Evolutionary conservation across 2,113 vertebrate genomes (phyloP).

Genomic region (Syngnathus typhle): DNA sequence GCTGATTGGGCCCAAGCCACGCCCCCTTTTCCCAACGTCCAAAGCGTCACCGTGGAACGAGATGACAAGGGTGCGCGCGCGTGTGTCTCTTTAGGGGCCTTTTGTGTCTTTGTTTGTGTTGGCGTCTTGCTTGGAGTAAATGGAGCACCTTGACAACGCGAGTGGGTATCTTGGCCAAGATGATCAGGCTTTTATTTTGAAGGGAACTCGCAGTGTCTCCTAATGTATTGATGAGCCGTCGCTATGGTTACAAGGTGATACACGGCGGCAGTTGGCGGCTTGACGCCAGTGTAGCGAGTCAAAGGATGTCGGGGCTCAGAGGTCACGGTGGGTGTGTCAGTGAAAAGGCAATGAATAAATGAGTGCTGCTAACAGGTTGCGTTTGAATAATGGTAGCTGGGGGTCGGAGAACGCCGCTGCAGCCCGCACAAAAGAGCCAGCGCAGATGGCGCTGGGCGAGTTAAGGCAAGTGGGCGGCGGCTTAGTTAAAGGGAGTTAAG

Average conservation of each 20-base stretch:
- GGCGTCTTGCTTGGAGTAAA: too few relatives aligned
- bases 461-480: not conserved
- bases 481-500: constrained; percentile 7
- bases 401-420: not conserved
- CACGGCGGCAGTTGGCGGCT: not conserved
- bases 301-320: constrained; percentile 10
- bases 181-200: not conserved
- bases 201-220: not conserved
- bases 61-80: too few relatives aligned
- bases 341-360: constrained; percentile 10
- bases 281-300: not conserved
- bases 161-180: not conserved
- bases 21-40: too few relatives aligned
- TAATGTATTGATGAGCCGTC: not conserved
- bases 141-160: too few relatives aligned
- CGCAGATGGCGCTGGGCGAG: constrained; percentile 1
- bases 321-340: not conserved
- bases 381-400: not conserved
- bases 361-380: constrained; percentile 1
- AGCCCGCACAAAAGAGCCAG: not conserved
- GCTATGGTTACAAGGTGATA: not conserved
- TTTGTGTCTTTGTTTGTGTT: too few relatives aligned
- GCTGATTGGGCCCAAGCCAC: not conserved
- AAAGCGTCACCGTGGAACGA: too few relatives aligned
- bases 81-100: too few relatives aligned